Evolutionary conservation across 2,888 invertebrate genomes (phyloP).

Genomic region (Drosophila imparisetae): DNA sequence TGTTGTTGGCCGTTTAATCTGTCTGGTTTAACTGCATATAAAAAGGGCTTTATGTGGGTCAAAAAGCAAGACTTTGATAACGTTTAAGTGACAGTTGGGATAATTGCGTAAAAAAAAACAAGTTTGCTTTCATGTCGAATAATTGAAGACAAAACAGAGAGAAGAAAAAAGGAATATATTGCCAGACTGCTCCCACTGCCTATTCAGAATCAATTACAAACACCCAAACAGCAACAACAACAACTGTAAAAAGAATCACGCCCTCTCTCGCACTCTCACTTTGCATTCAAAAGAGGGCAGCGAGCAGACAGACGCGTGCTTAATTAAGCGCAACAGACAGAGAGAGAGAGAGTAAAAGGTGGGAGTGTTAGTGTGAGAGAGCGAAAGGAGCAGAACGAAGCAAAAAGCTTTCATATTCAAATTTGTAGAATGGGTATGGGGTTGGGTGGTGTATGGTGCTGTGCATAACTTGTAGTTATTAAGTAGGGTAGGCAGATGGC

Average conservation of each 20-base stretch:
- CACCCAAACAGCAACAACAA: conserved; percentile 33
- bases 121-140: conserved; percentile 49
- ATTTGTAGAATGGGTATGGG: conserved; percentile 4
- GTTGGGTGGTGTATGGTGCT: conserved; percentile 15
- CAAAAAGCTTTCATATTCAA: conserved; percentile 35
- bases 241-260: conserved; percentile 6
- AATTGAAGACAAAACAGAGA: conserved; percentile 61
- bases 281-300: conserved; percentile 30
- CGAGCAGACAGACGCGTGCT: conserved; percentile 62
- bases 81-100: conserved; percentile 15
- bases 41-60: conserved; percentile 54
- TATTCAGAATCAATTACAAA: conserved; percentile 57
- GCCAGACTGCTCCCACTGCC: conserved; percentile 30
- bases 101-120: conserved; percentile 42
- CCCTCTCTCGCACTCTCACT: conserved; percentile 30
- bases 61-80: conserved; percentile 39
- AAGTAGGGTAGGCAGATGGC: conserved; percentile 43
- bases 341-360: conserved; percentile 5
- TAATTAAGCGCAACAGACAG: conserved; percentile 68
- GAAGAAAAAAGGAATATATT: conserved; percentile 17
- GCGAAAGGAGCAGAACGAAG: conserved; percentile 3
- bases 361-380: conserved; percentile 13
- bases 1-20: conserved; percentile 43
- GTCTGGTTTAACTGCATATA: conserved; percentile 17
- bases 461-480: conserved; percentile 23